A percentile compares a stretch with the other conserved stretches of the same genome.
Conservation (phyloP, 2,797 vertebrate genomes). For the Thalassophryne amazonica region DNA sequence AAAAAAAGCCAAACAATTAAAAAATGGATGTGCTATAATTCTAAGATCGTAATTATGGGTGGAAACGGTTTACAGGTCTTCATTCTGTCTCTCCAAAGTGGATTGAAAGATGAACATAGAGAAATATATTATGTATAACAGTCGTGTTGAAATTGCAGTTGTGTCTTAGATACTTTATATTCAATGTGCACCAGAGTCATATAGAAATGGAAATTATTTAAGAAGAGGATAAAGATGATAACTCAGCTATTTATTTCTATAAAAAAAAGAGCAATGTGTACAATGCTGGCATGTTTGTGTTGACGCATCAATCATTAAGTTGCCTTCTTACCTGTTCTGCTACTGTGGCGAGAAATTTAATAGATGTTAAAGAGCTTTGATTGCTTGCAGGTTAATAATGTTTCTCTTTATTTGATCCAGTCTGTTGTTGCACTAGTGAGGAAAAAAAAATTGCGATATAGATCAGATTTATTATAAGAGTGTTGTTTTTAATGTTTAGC, state of each 20-base stretch:
- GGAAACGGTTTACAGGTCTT: constrained; percentile 62
- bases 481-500: constrained; percentile 77
- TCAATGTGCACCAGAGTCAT: constrained; percentile 84
- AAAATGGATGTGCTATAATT: constrained; percentile 60
- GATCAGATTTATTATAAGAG: constrained; percentile 77
- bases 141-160: constrained; percentile 79
- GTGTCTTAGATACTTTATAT: constrained; percentile 85
- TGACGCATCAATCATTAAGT: constrained; percentile 81
- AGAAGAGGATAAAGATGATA: constrained; percentile 80
- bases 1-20: constrained; percentile 18
- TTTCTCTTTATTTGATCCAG: constrained; percentile 67
- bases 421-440: constrained; percentile 80
- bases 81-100: constrained; percentile 65
- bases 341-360: constrained; percentile 77
- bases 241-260: constrained; percentile 87
- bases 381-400: constrained; percentile 78
- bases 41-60: constrained; percentile 54
- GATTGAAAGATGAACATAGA: constrained; percentile 67
- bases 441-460: constrained; percentile 56
- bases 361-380: constrained; percentile 78
- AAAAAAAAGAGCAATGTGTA: constrained; percentile 76
- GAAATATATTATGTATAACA: constrained; percentile 75
- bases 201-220: constrained; percentile 86
- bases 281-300: constrained; percentile 87
- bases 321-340: constrained; percentile 83